Percentiles rank a stretch among this genome's conserved stretches.
Conservation (phyloP, 2,113 vertebrate genomes). For the Podiceps cristatus region DNA sequence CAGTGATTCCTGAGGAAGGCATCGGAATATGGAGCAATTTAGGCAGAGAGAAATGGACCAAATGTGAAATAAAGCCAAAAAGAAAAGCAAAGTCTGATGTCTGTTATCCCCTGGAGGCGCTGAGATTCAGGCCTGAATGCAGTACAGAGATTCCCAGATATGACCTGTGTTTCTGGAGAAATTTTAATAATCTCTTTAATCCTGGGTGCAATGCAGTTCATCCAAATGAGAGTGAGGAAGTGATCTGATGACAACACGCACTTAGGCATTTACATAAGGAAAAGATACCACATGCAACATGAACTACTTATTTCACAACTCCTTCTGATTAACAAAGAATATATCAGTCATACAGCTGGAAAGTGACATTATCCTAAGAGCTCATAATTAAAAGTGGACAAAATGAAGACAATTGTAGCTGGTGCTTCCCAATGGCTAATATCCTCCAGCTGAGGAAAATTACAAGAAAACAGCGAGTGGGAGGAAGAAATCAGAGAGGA, state of each 20-base stretch:
- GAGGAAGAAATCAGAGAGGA: conserved; percentile 59
- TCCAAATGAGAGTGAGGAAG: not conserved
- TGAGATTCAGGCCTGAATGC: not conserved
- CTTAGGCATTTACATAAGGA: not conserved
- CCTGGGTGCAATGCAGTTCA: not conserved
- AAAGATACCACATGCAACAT: not conserved
- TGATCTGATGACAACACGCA: not conserved
- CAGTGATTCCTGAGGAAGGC: conserved; percentile 33
- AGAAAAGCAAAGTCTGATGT: not conserved
- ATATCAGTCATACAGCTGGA: conserved; percentile 40
- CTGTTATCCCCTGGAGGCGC: not conserved
- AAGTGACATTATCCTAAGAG: conserved; percentile 47
- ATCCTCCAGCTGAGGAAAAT: conserved; percentile 68
- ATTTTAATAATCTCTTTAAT: not conserved
- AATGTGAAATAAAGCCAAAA: conserved; percentile 14
- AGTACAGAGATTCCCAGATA: not conserved
- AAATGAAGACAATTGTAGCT: conserved; percentile 55
- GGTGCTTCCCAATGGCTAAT: conserved; percentile 48
- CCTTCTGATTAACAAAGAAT: conserved; percentile 8
- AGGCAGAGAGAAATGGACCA: not conserved
- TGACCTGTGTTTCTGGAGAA: conserved; percentile 1
- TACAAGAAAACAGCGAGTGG: conserved; percentile 50
- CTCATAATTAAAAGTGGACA: conserved; percentile 57
- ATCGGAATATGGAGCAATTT: conserved; percentile 39
- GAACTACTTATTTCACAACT: conserved; percentile 12